Conservation (phyloP, 2,797 vertebrate genomes). For the Peromyscus attwateri region DNA sequence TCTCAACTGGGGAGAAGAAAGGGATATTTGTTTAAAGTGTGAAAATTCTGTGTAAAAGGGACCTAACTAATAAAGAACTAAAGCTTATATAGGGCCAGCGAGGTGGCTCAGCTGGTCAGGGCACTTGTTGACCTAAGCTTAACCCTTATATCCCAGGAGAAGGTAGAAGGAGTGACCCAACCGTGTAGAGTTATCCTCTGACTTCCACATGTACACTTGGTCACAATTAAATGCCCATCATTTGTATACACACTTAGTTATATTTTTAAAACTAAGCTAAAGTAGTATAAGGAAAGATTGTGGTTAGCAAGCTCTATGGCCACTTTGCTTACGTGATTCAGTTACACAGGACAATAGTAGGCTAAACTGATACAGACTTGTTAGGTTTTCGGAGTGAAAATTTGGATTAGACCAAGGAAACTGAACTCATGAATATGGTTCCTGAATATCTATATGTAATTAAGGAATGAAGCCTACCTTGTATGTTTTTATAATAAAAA, state of each 20-base stretch:
- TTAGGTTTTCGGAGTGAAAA: constrained; percentile 12
- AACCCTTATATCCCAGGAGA: too few relatives aligned
- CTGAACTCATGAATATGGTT: neutral
- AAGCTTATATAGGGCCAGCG: neutral
- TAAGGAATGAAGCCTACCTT: neutral
- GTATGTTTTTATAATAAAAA: neutral
- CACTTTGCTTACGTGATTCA: neutral
- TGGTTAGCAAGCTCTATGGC: neutral
- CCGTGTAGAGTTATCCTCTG: neutral
- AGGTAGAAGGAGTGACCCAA: fast-evolving
- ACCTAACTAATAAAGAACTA: neutral
- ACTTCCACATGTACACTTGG: neutral
- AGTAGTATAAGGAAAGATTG: neutral
- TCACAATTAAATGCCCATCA: too few relatives aligned
- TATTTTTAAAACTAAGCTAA: neutral
- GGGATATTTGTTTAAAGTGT: neutral
- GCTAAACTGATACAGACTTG: neutral
- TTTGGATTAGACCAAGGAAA: neutral
- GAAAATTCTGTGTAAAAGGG: neutral
- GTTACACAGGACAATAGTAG: neutral
- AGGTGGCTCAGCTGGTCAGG: neutral
- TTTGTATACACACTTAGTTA: neutral
- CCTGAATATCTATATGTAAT: neutral
- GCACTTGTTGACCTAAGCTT: neutral
- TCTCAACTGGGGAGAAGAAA: neutral